Evolutionary conservation across 2,113 vertebrate genomes (phyloP), one percentile per base, ranked within the genome.

Genomic region (Speoplatyrhinus poulsoni): DNA sequence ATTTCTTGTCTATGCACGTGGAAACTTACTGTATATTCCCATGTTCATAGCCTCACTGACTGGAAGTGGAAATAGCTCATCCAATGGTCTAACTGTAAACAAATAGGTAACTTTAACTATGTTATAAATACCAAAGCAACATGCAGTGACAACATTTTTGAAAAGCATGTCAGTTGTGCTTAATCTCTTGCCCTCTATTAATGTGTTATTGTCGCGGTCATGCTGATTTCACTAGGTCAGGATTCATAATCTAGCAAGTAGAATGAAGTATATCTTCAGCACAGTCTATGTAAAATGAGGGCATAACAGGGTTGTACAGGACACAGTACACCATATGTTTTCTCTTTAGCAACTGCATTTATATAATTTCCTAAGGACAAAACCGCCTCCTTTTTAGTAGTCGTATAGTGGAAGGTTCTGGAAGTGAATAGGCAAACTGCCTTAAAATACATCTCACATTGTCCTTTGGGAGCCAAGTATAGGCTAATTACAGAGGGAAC

Each of bases 1-100:
- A 75, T 78, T 79, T 79, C 65, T 64, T 79, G 76, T 79, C 65
- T 69, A 0, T 36, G 47, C 49, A 69, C 58, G 63, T 57, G 53
- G 58, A 64, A 64, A n/a, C 36, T 0, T 26, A 26, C 26, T 26
- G 26, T 15, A 62, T 70, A 59, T 67, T 59, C 17, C 48, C 60
- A 50, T 11, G 9, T 65, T 26, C 54, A 11, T 12, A 17, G 47
- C 60, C 26, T 26, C 26, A 26, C 26, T 26, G 26, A 26, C 26
- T 26, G 26, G 26, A 26, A 26, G 26, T 26, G 56, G 49, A 76
- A 72, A 64, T 13, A 58, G 60, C 56, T 59, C 62, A 70, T 66
- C 59, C 46, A 32, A 33, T 41, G 62, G 72, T 53, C 54, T 78
- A 2, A 26, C 26, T 3, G 26, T 3, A 59, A 57, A 66, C 79